Evolutionary conservation across 2,797 vertebrate species (phyloP), one percentile per base, ranked within the genome.

Genomic region (Neostethus bicornis): DNA sequence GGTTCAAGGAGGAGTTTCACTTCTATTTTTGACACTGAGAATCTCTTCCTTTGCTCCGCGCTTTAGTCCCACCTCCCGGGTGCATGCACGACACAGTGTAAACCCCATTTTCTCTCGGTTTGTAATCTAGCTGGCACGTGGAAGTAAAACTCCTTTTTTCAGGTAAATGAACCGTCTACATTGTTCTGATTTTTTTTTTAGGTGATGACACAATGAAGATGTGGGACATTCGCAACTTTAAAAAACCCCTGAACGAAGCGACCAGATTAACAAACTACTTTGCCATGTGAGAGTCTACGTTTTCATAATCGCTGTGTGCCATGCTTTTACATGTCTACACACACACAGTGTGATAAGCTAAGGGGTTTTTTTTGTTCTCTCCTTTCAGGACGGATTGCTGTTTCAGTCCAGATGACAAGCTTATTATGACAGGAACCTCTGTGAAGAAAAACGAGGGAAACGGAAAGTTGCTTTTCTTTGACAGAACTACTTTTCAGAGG

Each of bases 311-410:
- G 19, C 8, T 45, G 7, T 50, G 54, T 47, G 20, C 14, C 43
- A 10, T 39, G n/a, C n/a, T 13, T 35, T 10, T 34, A 14, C 25
- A 35, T 5, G 29, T 42, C n/a, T 5, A n/a, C 65, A 10, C 41
- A 5, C 23, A 17, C 10, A n/a, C 19, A 29, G 6, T 37, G 5
- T 41, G 17, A 11, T 49, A 61, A 60, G 1, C 58, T 5, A 61
- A 29, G 43, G 43, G 24, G 53, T n/a, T n/a, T 26, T 51, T 26
- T 12, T 5, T 31, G 7, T 67, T 17, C n/a, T n/a, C n/a, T n/a
- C n/a, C n/a, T n/a, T n/a, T n/a, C 80, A 98, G 96, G 96, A 96
- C 95, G 0, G 96, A 99, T 75, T 98, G 96, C 87, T 98, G 96
- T 73, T 99, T 98, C 58, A 98, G 97, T 71, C 97, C 96, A 1